Conservation (phyloP, 2,888 invertebrate genomes). For the Stenurella melanura region DNA sequence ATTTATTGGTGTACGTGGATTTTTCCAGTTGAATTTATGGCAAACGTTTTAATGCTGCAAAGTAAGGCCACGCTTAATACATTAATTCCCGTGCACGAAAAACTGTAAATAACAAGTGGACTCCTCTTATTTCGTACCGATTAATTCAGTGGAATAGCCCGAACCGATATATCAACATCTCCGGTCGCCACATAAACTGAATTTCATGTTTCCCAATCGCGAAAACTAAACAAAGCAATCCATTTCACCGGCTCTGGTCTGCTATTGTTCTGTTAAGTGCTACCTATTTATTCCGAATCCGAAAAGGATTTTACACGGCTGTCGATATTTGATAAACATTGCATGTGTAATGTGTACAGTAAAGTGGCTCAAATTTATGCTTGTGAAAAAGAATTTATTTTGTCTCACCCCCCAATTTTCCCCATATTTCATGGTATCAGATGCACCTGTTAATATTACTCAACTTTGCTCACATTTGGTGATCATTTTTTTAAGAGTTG, state of each 20-base stretch:
- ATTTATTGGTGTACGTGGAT: not conserved
- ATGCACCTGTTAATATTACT: too few relatives aligned
- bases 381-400: too few relatives aligned
- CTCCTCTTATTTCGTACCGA: conserved; percentile 3
- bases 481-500: too few relatives aligned
- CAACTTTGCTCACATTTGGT: too few relatives aligned
- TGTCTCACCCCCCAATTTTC: too few relatives aligned
- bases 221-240: conserved; percentile 7
- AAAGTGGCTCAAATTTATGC: too few relatives aligned
- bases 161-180: conserved; percentile 1
- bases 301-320: not conserved
- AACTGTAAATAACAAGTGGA: conserved; percentile 1
- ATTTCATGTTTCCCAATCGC: not conserved
- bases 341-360: too few relatives aligned
- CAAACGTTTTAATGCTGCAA: not conserved
- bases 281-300: not conserved
- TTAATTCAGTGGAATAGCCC: not conserved
- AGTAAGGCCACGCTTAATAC: not conserved
- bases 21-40: not conserved
- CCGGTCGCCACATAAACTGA: conserved; percentile 1
- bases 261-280: not conserved
- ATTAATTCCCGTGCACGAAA: not conserved
- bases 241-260: not conserved
- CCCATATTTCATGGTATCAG: too few relatives aligned
- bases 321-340: too few relatives aligned